Conservation (phyloP, 2,888 invertebrate species). For the Dicycla oo region DNA sequence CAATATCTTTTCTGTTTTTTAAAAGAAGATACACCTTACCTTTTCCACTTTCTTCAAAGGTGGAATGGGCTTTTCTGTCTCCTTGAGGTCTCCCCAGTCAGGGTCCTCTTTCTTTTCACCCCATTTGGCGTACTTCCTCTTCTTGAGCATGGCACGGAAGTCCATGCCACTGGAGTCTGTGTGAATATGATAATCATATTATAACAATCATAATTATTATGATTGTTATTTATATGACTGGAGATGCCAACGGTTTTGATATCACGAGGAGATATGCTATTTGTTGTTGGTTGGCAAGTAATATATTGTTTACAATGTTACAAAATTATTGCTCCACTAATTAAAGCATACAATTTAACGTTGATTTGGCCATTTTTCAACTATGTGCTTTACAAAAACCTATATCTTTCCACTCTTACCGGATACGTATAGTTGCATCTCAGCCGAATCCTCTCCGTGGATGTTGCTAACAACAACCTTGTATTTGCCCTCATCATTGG, state of each 20-base stretch:
- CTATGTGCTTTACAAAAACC: not conserved
- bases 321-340: not conserved
- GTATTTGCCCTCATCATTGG: constrained; percentile 99
- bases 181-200: too few species aligned
- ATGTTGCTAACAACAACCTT: constrained; percentile 97
- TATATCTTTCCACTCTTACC: constrained; percentile 89
- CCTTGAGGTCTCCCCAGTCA: constrained; percentile 98
- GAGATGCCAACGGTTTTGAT: not conserved
- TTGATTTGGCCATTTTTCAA: not conserved
- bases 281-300: not conserved
- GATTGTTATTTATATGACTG: constrained; percentile 6
- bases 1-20: constrained; percentile 15
- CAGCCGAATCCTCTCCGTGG: constrained; percentile 98
- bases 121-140: constrained; percentile 98
- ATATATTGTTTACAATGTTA: not conserved
- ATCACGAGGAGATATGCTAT: not conserved
- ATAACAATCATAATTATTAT: too few species aligned
- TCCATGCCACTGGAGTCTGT: constrained; percentile 99
- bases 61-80: constrained; percentile 96
- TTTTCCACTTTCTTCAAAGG: constrained; percentile 97
- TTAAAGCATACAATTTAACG: not conserved
- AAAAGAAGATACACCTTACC: constrained; percentile 90
- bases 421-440: constrained; percentile 98
- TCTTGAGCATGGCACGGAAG: constrained; percentile 99
- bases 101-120: constrained; percentile 97